Base-by-base conservation (phyloP, 2,888 invertebrate species). In the Rugalucina vietnamica region DNA sequence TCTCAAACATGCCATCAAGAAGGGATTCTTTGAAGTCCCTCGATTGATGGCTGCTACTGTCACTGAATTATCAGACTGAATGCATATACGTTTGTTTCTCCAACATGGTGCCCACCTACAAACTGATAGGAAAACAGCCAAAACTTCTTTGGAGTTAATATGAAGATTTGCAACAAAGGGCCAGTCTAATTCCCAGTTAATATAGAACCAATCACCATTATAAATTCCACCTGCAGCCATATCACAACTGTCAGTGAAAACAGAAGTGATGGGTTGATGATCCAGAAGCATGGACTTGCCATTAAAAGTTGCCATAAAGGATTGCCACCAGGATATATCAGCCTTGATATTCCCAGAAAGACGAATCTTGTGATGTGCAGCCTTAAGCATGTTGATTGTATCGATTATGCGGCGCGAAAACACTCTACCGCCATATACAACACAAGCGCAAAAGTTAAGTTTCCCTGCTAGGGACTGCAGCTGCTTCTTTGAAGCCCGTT, bases 271-370 rank as follows among this genome's bases (percentile, higher is more conserved):
- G 37, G 54, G 70, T 5, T 34, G 39, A 27, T 54, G 18, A 29
- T 76, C 39, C 27, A 32, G 54, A 39, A 81, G 70, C 32, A 69
- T 76, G 27, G 36, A 70, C 2, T 29, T 57, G 12, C 49, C 71
- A 76, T 81, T 81, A 34, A 82, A 82, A n/a, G 43, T 39, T 27
- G 36, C 5, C 70, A 78, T 75, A 32, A 75, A 82, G 1, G 29
- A 36, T n/a, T 74, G 37, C 75, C 73, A 65, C 54, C 54, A 54
- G 21, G n/a, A 14, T 14, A 54, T 54, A 21, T 54, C 54, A 4
- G 54, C 14, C n/a, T 54, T 18, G 10, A 54, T 54, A 24, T 24
- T 18, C 14, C 4, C n/a, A 24, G 21, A n/a, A 54, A 54, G 54
- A n/a, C n/a, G 14, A n/a, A 54, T 54, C n/a, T 54, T 54, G n/a